These are phyloP conservation scores for Moxostoma hubbsi DNA, from an alignment of 2,797 vertebrate species.

Conservation along the genomic window DNA sequence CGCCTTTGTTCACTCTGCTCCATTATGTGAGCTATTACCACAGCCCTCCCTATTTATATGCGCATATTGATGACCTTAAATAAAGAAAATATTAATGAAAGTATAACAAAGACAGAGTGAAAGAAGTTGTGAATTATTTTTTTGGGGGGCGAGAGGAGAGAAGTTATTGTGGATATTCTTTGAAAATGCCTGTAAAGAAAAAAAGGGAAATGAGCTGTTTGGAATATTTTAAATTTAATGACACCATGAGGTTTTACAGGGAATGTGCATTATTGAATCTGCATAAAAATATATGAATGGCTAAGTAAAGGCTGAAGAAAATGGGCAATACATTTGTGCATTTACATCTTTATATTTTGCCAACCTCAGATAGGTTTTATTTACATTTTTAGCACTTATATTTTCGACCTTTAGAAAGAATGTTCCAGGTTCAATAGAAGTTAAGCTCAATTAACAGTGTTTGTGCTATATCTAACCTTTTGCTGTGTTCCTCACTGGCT, in stretches of 20 bases:
- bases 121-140: constrained; percentile 28
- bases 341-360: constrained; percentile 2
- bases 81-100: constrained; percentile 55
- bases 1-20: constrained; percentile 58
- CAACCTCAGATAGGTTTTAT: neutral
- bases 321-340: neutral
- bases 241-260: constrained; percentile 12
- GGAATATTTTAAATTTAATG: constrained; percentile 46
- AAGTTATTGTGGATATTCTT: constrained; percentile 24
- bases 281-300: constrained; percentile 33
- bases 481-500: too few species aligned
- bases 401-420: neutral
- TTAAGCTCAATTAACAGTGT: neutral
- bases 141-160: constrained; percentile 17
- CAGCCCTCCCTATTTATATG: constrained; percentile 54
- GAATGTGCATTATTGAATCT: constrained; percentile 30
- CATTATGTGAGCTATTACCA: constrained; percentile 46
- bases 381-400: neutral
- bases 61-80: constrained; percentile 59
- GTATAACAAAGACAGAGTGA: constrained; percentile 37
- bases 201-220: constrained; percentile 21
- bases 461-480: neutral
- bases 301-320: neutral
- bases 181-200: neutral
- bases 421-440: constrained; percentile 15